These are phyloP conservation scores for Sphaeramia orbicularis DNA, from an alignment of 2,797 vertebrate genomes.

Conservation along the genomic window DNA sequence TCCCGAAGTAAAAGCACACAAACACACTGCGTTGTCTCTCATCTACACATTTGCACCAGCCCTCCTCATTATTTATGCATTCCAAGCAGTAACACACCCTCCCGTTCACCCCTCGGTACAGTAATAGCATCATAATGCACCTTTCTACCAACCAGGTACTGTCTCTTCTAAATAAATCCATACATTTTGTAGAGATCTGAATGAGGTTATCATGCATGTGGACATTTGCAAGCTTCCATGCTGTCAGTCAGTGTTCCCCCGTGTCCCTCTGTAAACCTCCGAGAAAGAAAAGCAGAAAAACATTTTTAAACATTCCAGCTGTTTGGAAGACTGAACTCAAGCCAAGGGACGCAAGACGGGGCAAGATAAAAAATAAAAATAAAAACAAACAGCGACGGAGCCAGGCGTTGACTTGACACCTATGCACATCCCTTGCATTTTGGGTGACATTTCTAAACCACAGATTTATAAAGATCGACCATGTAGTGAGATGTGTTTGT, in stretches of 20 bases:
- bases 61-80: constrained; percentile 39
- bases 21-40: constrained; percentile 51
- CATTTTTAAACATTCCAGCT: constrained; percentile 91
- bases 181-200: constrained; percentile 94
- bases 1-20: constrained; percentile 65
- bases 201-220: constrained; percentile 98
- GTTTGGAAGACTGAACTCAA: constrained; percentile 85
- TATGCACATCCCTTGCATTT: constrained; percentile 98
- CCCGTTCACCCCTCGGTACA: constrained; percentile 9
- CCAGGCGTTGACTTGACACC: constrained; percentile 75
- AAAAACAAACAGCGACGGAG: constrained; percentile 9
- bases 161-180: constrained; percentile 96
- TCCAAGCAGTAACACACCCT: constrained; percentile 4
- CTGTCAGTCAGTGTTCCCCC: constrained; percentile 73
- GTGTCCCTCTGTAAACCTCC: constrained; percentile 60
- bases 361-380: constrained; percentile 76
- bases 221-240: constrained; percentile 96
- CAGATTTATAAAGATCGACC: constrained; percentile 91
- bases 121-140: constrained; percentile 3
- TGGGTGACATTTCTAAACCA: constrained; percentile 93
- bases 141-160: constrained; percentile 81
- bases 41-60: constrained; percentile 3
- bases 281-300: constrained; percentile 33
- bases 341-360: constrained; percentile 86
- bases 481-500: constrained; percentile 98